Base-by-base conservation (phyloP, 2,888 invertebrate genomes). In the Tholera decimalis region DNA sequence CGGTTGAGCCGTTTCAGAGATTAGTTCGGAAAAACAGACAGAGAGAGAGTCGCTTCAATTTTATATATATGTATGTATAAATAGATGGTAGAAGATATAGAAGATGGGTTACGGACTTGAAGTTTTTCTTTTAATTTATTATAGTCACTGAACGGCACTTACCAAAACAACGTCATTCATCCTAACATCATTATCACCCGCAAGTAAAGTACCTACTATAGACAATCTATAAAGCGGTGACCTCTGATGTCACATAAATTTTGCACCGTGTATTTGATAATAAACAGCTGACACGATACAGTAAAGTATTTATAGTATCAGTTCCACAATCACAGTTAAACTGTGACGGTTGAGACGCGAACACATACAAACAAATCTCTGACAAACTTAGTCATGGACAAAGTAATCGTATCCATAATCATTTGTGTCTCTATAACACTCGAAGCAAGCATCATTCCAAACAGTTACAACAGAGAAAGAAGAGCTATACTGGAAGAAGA, bases 401-500 rank as follows among this genome's bases (percentile, higher is more conserved):
- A 58, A 62, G 9, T 83, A 30, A 50, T 51, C 11, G 43, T 75
- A 37, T 73, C 28, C 44, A 49, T 50, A 74, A 55, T 79, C 51
- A 20, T 85, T 66, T 82, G 80, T 62, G 58, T 81, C 35, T 55
- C 85, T 41, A 58, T 84, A 60, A 60, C 61, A 47, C 20, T 75
- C 46, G 78, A 82, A 57, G 86, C 88, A 11, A 84, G 83, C 51
- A 71, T 68, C 18, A 61, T 88, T 4, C 43, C 77, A 30, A 79
- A 87, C 1, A 77, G 84, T 15, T 91, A 93, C 71, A 70, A 70
- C 2, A 61, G 67, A 44, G 80, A 84, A 28, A 87, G 91, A 66
- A 77, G 65, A 1, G 79, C 80, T 33, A 61, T 94, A 49, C 79
- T 94, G 2, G 79, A 88, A 15, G 88, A 91, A 59, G 97, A 97